Base-by-base conservation (phyloP, 2,888 invertebrate genomes). In the Toxonevra muliebris region DNA sequence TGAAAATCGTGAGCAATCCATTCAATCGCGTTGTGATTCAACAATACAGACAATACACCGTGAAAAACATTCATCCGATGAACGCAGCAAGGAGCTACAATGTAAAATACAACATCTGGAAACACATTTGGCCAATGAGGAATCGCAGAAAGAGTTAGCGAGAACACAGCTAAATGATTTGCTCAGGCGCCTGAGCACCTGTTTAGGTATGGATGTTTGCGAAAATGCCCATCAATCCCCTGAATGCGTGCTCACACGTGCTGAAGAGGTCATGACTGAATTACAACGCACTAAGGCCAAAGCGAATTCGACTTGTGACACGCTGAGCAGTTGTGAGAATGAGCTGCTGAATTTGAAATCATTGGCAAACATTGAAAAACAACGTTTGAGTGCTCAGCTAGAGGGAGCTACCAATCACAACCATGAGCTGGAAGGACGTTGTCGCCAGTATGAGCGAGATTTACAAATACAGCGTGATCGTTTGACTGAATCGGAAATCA, bases 191-290 rank as follows among this genome's bases (percentile, higher is more conserved):
- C 82, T 94, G 45, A 90, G 92, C 5, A 88, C 89, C 12, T 90
- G 92, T n/a, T 82, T 94, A 62, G 92, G 91, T 53, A 86, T 90
- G 13, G 92, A 93, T 75, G 88, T 90, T 73, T 89, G 90, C 76
- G 93, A 93, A 69, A 87, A 87, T 50, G 84, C 88, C 1, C 91
- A 90, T 78, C 86, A 88, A 7, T 89, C 91, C 1, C 89, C 91
- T 0, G 93, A 93, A 78, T 88, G 89, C 71, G 87, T 93, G 7
- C 87, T 93, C n/a, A 90, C 91, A 66, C 92, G 93, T 83, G 91
- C 92, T 8, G 89, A 92, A 9, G 93, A 94, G 83, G 86, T 93
- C 17, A 91, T 93, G 20, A 91, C 93, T 81, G 94, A 92, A 76
- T 87, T 89, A 60, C 88, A 89, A 17, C 87, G 91, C 65, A 84